A percentile compares a stretch with the other conserved stretches of the same genome.
phyloP scores from a whole-genome alignment of 2,797 vertebrate genomes.

The Dendrocincla tyrannina region DNA sequence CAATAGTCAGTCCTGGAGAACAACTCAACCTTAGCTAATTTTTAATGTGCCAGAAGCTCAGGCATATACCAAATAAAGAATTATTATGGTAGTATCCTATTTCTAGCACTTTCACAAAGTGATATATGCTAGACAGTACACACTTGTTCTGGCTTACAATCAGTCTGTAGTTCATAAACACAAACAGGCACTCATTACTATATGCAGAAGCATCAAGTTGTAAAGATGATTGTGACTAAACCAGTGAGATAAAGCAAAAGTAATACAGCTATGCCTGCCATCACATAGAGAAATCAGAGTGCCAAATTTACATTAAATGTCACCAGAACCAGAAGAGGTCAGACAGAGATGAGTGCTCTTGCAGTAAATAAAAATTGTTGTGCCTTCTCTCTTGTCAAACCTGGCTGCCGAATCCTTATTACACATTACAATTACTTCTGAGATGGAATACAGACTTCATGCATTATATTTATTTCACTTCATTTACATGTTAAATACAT shows the following conservation, averaged over 20 bases:
- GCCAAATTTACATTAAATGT: conserved; percentile 19
- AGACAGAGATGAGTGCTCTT: conserved; percentile 48
- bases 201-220: neutral
- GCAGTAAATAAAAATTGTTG: conserved; percentile 63
- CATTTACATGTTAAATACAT: conserved; percentile 72
- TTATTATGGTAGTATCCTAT: neutral
- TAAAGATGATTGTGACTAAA: neutral
- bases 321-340: conserved; percentile 28
- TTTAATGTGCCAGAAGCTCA: neutral
- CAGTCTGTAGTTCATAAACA: neutral
- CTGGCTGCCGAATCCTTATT: conserved; percentile 51
- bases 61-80: neutral
- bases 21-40: neutral
- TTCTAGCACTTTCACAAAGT: neutral
- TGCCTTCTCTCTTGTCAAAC: conserved; percentile 51
- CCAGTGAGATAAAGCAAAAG: neutral
- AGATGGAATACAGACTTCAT: conserved; percentile 61
- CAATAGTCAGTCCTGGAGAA: neutral
- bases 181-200: neutral
- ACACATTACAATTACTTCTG: conserved; percentile 66
- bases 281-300: neutral
- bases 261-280: neutral
- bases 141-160: neutral
- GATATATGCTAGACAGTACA: neutral
- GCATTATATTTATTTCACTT: conserved; percentile 70